Conservation (phyloP, 2,113 vertebrate genomes). For the Okapia johnstoni region DNA sequence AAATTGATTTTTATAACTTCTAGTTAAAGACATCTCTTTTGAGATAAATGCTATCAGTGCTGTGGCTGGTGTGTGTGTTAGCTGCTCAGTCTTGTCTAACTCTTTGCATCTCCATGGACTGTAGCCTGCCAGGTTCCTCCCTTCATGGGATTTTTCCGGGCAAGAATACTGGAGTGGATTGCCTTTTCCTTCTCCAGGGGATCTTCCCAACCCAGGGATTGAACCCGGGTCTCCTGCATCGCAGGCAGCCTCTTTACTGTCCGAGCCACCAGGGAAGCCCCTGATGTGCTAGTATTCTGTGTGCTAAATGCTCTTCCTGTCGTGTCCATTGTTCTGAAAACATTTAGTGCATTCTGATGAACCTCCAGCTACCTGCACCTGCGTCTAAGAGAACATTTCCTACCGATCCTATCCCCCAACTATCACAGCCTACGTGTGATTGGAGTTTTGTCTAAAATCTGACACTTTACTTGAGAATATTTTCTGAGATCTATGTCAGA, state of each 20-base stretch:
- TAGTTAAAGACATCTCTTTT: background rate
- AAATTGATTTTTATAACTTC: background rate
- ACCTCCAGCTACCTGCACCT: background rate
- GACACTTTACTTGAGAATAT: background rate
- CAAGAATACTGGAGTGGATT: background rate
- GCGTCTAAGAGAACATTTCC: background rate
- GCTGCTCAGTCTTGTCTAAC: background rate
- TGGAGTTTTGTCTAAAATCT: background rate
- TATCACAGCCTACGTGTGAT: background rate
- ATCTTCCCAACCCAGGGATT: background rate
- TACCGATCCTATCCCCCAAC: no score
- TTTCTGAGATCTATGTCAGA: background rate
- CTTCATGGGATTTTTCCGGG: background rate
- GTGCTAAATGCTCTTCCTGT: background rate
- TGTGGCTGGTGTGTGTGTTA: background rate
- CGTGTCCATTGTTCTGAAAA: background rate
- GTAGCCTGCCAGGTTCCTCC: background rate
- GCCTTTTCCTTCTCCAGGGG: background rate
- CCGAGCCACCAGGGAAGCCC: rapidly evolving
- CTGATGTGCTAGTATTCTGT: background rate
- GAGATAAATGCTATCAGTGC: background rate
- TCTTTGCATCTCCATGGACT: background rate
- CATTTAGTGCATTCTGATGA: background rate
- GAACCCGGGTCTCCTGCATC: background rate
- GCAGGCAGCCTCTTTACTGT: background rate